Evolutionary conservation across 2,113 vertebrate genomes (phyloP).

Genomic region (Sinocyclocheilus rhinocerous): DNA sequence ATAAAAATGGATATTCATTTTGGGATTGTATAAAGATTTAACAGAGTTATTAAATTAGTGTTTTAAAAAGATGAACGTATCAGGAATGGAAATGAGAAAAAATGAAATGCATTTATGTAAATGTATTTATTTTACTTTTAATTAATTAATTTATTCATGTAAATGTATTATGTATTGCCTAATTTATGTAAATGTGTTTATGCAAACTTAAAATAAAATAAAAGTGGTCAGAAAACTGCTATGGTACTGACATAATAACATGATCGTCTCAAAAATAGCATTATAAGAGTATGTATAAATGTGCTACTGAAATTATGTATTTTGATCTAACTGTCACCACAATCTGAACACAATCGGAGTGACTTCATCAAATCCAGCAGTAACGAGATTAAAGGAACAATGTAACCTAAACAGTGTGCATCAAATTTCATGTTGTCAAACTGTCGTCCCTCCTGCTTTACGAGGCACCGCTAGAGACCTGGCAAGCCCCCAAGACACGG

Average conservation of each 20-base stretch:
- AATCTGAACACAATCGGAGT: background rate
- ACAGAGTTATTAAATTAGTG: background rate
- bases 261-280: background rate
- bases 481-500: constrained; percentile 42
- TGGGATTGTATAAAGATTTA: background rate
- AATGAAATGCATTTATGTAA: too few relatives aligned
- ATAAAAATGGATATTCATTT: background rate
- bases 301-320: background rate
- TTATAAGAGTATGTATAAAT: background rate
- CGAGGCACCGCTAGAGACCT: constrained; percentile 48
- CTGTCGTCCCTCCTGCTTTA: constrained; percentile 34
- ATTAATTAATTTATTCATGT: too few relatives aligned
- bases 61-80: background rate
- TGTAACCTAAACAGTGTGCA: background rate
- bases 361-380: background rate
- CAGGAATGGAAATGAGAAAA: background rate
- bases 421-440: background rate
- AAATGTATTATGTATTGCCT: too few relatives aligned
- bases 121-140: too few relatives aligned
- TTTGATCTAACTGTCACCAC: background rate
- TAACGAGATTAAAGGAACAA: background rate
- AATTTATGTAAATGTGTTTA: background rate
- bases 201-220: background rate
- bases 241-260: background rate
- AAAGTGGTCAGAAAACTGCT: background rate